Evolutionary conservation across 2,888 invertebrate species (phyloP).

Genomic region (Limnephilus lunatus): DNA sequence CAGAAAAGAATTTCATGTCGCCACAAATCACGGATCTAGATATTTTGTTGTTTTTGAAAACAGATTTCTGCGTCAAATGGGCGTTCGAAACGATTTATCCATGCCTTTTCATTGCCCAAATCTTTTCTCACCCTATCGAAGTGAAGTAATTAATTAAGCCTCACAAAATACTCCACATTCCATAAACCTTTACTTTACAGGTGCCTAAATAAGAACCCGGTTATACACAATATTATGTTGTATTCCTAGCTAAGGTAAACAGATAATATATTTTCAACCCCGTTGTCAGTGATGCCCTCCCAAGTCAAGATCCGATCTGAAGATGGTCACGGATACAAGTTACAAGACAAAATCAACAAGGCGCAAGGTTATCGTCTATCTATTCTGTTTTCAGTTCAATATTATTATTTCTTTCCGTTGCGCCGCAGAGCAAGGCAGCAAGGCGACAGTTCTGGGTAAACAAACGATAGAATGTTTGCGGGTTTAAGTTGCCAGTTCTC

Average conservation of each 20-base stretch:
- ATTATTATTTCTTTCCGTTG: not conserved
- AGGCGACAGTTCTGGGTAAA: not conserved
- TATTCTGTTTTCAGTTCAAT: not conserved
- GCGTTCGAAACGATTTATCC: not conserved
- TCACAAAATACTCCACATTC: not conserved
- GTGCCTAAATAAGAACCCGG: not conserved
- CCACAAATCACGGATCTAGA: no score
- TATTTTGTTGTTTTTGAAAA: no score
- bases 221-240: not conserved
- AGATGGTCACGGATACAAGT: not conserved
- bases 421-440: not conserved
- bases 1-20: not conserved
- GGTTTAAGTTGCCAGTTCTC: not conserved
- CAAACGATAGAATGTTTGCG: slow-evolving; percentile 19
- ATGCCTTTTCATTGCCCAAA: not conserved
- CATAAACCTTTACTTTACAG: not conserved
- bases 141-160: no score
- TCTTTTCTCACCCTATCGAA: not conserved
- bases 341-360: not conserved
- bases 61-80: no score
- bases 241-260: not conserved
- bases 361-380: not conserved
- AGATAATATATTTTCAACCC: not conserved
- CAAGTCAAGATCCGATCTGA: not conserved
- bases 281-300: not conserved